phyloP scores from a whole-genome alignment of 2,113 vertebrate genomes.

The Sturnus vulgaris region DNA sequence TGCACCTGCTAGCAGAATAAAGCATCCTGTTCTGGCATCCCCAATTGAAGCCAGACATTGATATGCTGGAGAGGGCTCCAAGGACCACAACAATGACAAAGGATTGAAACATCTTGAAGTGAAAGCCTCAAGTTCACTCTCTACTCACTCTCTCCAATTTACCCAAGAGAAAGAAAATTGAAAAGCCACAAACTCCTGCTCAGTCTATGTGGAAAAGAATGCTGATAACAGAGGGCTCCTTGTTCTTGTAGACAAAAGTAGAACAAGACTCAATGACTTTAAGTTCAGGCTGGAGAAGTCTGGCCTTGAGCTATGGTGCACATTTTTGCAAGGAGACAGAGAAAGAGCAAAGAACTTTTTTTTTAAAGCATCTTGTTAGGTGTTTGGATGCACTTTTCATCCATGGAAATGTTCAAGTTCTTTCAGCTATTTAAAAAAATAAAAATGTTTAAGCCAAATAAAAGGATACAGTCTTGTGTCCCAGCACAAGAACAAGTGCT shows the following conservation, averaged over 20 bases:
- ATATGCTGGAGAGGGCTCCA: not conserved
- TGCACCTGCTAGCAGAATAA: slow-evolving; percentile 21
- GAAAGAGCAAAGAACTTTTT: not conserved
- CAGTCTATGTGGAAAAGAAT: not conserved
- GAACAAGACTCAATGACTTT: not conserved
- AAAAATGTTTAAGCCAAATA: not conserved
- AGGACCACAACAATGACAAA: not conserved
- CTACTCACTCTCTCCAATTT: not conserved
- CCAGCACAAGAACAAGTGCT: not conserved
- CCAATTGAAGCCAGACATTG: not conserved
- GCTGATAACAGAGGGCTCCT: slow-evolving; percentile 43
- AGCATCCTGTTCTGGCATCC: not conserved
- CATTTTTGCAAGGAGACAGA: not conserved
- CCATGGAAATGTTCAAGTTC: not conserved
- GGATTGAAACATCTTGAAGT: not conserved
- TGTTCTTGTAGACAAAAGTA: slow-evolving; percentile 30
- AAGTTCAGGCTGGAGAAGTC: not conserved
- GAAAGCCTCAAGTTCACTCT: not conserved
- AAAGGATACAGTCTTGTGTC: not conserved
- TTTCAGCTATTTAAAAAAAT: not conserved
- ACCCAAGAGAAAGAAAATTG: not conserved
- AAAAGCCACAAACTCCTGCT: slow-evolving; percentile 2
- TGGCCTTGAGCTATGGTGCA: not conserved
- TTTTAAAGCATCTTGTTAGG: not conserved
- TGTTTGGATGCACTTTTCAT: not conserved